These are phyloP conservation scores for Myoxocephalus aenaeus DNA, from an alignment of 2,797 vertebrate genomes.

Conservation along the genomic window DNA sequence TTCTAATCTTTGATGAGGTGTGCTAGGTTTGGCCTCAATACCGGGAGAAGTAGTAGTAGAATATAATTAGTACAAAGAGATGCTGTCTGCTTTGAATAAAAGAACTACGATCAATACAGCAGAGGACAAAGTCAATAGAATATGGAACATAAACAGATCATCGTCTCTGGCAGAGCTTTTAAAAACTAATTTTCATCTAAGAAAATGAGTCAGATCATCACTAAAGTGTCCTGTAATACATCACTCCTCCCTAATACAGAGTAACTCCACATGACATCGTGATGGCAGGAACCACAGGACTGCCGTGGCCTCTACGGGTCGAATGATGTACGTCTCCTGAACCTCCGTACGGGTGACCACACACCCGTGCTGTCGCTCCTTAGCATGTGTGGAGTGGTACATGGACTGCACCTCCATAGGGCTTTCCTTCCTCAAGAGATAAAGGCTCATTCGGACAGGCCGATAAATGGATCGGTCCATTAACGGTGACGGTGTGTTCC, in stretches of 20 bases:
- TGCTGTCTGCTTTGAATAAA: background rate
- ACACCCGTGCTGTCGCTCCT: background rate
- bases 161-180: too few species aligned
- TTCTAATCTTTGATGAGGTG: background rate
- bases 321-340: too few species aligned
- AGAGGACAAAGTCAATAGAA: background rate
- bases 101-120: background rate
- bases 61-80: background rate
- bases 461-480: background rate
- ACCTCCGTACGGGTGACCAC: too few species aligned
- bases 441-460: background rate
- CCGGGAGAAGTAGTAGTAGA: background rate
- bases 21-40: background rate
- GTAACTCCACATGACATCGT: background rate
- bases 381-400: too few species aligned
- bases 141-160: background rate
- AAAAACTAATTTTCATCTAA: too few species aligned
- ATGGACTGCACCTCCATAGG: background rate
- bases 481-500: background rate
- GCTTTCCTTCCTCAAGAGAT: background rate
- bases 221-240: background rate
- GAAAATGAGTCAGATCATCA: too few species aligned
- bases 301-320: too few species aligned
- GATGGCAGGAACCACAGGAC: background rate
- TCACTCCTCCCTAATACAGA: background rate